Conservation (phyloP, 2,797 vertebrate species). For the Galaxias olidus region DNA sequence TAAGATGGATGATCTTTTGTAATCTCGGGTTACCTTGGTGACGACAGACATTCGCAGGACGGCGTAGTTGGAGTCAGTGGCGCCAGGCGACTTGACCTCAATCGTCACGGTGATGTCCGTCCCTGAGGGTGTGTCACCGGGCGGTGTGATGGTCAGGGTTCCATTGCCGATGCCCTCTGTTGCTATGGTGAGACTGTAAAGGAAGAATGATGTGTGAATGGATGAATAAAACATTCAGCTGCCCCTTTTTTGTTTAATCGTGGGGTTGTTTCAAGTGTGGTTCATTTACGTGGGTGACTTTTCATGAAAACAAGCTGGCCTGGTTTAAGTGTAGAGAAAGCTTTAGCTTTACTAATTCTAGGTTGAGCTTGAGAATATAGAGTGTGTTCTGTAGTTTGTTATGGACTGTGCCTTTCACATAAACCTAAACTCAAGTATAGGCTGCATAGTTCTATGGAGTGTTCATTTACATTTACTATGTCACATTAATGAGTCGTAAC, state of each 20-base stretch:
- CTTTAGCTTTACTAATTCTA: neutral
- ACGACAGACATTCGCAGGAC: constrained; percentile 70
- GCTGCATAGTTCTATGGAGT: no score
- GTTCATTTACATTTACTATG: no score
- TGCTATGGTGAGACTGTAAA: constrained; percentile 51
- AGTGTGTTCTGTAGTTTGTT: neutral
- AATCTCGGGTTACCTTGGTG: constrained; percentile 61
- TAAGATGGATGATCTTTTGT: neutral
- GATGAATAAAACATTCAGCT: no score
- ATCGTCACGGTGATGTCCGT: constrained; percentile 72
- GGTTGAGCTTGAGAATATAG: neutral
- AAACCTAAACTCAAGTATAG: no score
- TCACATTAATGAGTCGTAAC: no score
- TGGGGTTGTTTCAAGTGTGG: no score
- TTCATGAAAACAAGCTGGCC: no score
- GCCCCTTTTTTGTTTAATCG: no score
- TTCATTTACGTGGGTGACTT: no score
- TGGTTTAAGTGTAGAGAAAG: no score
- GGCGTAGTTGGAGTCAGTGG: constrained; percentile 62
- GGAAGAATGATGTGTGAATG: no score
- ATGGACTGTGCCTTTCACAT: no score
- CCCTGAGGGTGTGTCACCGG: constrained; percentile 55
- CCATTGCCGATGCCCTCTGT: constrained; percentile 43
- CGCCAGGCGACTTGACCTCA: constrained; percentile 48
- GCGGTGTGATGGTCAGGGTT: constrained; percentile 53